Evolutionary conservation across 2,113 vertebrate genomes (phyloP), one percentile per base, ranked within the genome.

Genomic region (Vulpes lagopus): DNA sequence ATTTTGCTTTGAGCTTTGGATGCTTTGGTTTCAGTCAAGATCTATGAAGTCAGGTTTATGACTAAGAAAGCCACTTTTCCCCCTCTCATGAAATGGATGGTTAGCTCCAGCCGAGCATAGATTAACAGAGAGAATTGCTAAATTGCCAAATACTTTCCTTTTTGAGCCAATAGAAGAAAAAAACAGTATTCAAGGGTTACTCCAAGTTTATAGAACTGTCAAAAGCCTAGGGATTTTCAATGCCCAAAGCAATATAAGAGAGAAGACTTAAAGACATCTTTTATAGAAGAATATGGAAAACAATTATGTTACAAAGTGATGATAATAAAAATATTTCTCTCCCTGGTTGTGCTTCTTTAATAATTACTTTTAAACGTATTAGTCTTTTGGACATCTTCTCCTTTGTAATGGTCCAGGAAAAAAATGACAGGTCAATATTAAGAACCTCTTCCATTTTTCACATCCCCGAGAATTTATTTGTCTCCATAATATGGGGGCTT

Each of bases 11-110:
- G 51, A 57, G 22, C 78, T 69, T 94, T 91, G 73, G 60, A 62
- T 94, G 57, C 6, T 35, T 74, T 87, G 27, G 89, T 97, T 97
- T 96, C 86, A 93, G 23, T 73, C 60, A 85, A 71, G 60, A 79
- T 90, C 9, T 23, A 62, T 67, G 14, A 88, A 86, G 38, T 93
- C 55, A 91, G 62, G 90, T 64, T 94, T 82, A 73, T 97, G 95
- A 94, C 85, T 95, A 84, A 96, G 60, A 62, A 89, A 76, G 22
- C 65, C n/a, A 74, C 49, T 20, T 74, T 85, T 95, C 38, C 49
- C 49, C 59, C 19, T 62, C 17, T 93, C 53, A 73, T 23, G 7
- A 9, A 10, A 49, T 3, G 25, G 32, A 20, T 16, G 49, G 9
- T 65, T 78, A 89, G 43, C 38, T 92, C 64, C 27, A 76, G 15